Percentiles rank a stretch among this genome's conserved stretches.
Conservation (phyloP, 2,113 vertebrate species). For the Telmatochromis brachygnathus region DNA sequence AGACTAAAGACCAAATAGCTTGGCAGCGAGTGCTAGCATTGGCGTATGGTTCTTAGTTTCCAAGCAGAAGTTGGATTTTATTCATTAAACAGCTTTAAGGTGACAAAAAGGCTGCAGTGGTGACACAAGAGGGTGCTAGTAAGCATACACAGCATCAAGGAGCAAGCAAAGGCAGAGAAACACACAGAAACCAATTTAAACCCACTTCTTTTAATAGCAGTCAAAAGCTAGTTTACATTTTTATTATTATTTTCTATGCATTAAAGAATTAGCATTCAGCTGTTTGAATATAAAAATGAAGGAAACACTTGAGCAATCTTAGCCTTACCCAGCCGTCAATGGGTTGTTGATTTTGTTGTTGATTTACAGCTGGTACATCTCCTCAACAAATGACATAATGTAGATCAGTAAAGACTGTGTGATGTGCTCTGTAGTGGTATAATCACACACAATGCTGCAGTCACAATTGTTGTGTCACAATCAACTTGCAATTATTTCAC, state of each 20-base stretch:
- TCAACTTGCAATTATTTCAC: not conserved
- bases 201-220: not conserved
- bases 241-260: not conserved
- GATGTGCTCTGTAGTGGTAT: not conserved
- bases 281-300: not conserved
- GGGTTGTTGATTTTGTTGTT: not conserved
- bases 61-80: slow-evolving; percentile 11
- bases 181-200: not conserved
- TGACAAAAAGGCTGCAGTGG: slow-evolving; percentile 10
- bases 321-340: not conserved
- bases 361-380: not conserved
- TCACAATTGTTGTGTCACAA: not conserved
- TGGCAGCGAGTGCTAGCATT: not conserved
- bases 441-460: not conserved
- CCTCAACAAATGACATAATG: not conserved
- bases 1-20: not conserved
- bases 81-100: slow-evolving; percentile 3
- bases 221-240: not conserved
- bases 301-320: not conserved
- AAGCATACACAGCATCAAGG: not conserved
- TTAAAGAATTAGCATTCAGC: not conserved
- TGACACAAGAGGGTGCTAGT: slow-evolving; percentile 44
- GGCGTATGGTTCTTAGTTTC: not conserved
- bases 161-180: not conserved
- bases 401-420: not conserved